A percentile compares a stretch with the other conserved stretches of the same genome.
These are phyloP conservation scores for Geophilus truncorum DNA, from an alignment of 2,888 invertebrate genomes.

Conservation along the genomic window DNA sequence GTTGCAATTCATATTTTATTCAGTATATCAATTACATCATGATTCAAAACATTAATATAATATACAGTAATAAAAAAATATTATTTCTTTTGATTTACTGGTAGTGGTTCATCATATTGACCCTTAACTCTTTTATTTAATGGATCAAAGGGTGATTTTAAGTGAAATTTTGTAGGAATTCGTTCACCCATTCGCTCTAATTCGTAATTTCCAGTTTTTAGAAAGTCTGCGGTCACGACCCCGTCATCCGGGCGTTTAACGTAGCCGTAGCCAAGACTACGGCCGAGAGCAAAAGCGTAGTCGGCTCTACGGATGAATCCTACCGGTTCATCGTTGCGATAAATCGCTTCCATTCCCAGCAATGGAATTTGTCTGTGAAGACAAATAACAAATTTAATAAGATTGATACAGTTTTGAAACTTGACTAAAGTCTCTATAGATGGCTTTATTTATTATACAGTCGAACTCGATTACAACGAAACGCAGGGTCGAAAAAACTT, in stretches of 20 bases:
- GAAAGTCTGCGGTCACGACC: constrained; percentile 60
- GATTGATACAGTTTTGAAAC: not conserved
- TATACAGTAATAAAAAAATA: too few relatives aligned
- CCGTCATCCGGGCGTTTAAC: constrained; percentile 58
- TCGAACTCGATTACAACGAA: too few relatives aligned
- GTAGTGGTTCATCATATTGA: constrained; percentile 46
- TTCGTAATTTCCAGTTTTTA: constrained; percentile 67
- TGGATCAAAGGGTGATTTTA: constrained; percentile 77
- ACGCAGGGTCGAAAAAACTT: too few relatives aligned
- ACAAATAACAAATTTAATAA: not conserved
- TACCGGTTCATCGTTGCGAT: constrained; percentile 60
- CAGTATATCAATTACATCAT: too few relatives aligned
- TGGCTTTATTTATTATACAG: too few relatives aligned
- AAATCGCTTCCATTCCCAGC: constrained; percentile 80
- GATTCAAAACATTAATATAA: too few relatives aligned
- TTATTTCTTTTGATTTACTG: not conserved
- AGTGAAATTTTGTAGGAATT: constrained; percentile 63
- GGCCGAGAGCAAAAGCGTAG: constrained; percentile 61
- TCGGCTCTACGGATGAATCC: constrained; percentile 78
- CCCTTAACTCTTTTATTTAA: constrained; percentile 68
- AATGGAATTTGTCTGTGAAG: constrained; percentile 59
- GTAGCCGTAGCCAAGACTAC: constrained; percentile 60
- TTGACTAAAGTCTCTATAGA: too few relatives aligned
- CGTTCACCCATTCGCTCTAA: constrained; percentile 72
- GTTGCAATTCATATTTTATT: too few relatives aligned